Evolutionary conservation across 1,140 invertebrate species (phyloP).

Genomic region (Dendroctonus ponderosae): DNA sequence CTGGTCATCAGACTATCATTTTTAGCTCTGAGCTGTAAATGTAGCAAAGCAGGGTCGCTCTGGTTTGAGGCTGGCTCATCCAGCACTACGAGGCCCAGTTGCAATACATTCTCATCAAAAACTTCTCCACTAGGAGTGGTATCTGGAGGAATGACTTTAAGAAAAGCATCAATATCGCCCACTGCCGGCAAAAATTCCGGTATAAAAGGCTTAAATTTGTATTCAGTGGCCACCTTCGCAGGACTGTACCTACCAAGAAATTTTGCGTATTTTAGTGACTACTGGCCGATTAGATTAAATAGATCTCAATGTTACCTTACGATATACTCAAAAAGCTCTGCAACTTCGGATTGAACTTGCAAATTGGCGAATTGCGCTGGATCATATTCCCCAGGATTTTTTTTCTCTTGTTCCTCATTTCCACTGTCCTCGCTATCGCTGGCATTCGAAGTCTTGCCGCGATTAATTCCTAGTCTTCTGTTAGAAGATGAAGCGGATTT

Average conservation of each 20-base stretch:
- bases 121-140: constrained; percentile 51
- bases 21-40: constrained; percentile 86
- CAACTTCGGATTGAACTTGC: constrained; percentile 78
- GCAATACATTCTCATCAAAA: constrained; percentile 38
- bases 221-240: constrained; percentile 85
- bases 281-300: neutral
- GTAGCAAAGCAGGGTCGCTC: constrained; percentile 91
- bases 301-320: constrained; percentile 63
- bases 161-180: constrained; percentile 96
- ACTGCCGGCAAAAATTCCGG: constrained; percentile 97
- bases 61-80: constrained; percentile 95
- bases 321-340: constrained; percentile 92
- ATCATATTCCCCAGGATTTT: constrained; percentile 68
- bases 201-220: constrained; percentile 90
- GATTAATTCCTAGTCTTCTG: neutral
- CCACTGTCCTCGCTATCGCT: constrained; percentile 44
- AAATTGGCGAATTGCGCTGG: constrained; percentile 82
- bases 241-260: constrained; percentile 76
- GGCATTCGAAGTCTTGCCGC: constrained; percentile 26
- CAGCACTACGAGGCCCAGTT: constrained; percentile 78
- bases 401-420: constrained; percentile 34
- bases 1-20: constrained; percentile 49
- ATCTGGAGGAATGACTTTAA: constrained; percentile 87
- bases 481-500: constrained; percentile 33
- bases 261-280: neutral